Base-by-base conservation (phyloP, 1,140 invertebrate species). In the Hylaeus volcanicus region DNA sequence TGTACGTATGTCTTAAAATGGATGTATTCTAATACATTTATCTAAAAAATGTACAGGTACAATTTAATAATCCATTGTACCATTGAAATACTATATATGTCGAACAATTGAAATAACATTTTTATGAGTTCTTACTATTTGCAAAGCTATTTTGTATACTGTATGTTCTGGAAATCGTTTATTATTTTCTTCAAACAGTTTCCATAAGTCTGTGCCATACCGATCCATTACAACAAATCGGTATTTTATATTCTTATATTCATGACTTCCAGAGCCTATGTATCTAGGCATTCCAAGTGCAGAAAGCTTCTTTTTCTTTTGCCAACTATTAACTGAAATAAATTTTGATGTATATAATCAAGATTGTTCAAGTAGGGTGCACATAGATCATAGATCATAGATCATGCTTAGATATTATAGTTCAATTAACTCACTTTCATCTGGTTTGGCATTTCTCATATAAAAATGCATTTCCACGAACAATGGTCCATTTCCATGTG, bases 401-500 rank as follows among this genome's bases (percentile, higher is more conserved):
- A 26, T 26, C 15, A 72, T 56, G 51, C 61, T 69, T 69, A 80
- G 56, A 79, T 76, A 74, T 83, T 65, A 83, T 80, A 79, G 73
- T 79, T 78, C 43, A 64, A 79, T 75, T 53, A 83, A 92, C 95
- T 95, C 94, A 98, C 97, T 96, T 82, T 97, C 96, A 87, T 96
- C 96, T 88, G 95, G 92, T 93, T 97, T 98, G 9, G 96, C 96
- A 92, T 96, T 96, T 88, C 97, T 95, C 91, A 98, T 96, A 91
- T 99, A 99, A 93, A 99, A 99, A 93, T 98, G 96, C 94, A 98
- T 98, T 94, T 99, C 98, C 70, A 98, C 97, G 94, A 99, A 99
- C 1, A 99, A 92, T 14, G 98, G 98, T 1, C 98, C 98, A 95
- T 98, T 99, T 72, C 94, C 95, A 94, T 97, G 96, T 37, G 98